A percentile compares a stretch with the other conserved stretches of the same genome.
Evolutionary conservation across 1,140 invertebrate species (phyloP).

Genomic region (Macrosteles quadrilineatus): DNA sequence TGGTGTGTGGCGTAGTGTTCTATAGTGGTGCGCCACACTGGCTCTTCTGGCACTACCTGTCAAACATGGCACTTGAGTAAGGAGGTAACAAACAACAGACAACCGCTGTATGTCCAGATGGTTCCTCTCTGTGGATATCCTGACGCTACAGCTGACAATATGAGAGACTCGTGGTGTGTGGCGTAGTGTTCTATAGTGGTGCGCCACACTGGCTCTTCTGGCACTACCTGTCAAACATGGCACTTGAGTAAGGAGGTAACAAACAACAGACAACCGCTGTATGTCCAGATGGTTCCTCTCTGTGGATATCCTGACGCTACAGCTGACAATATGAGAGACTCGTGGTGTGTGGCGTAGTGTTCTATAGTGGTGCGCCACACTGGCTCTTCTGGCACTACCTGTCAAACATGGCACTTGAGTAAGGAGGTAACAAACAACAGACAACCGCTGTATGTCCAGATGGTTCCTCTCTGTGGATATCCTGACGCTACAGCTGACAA

Average conservation of each 20-base stretch:
- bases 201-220: too few relatives aligned
- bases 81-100: too few relatives aligned
- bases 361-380: conserved; percentile 56
- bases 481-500: conserved; percentile 57
- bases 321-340: conserved; percentile 55
- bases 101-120: too few relatives aligned
- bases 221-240: too few relatives aligned
- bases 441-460: conserved; percentile 65
- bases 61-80: too few relatives aligned
- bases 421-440: conserved; percentile 60
- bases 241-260: conserved; percentile 60
- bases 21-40: too few relatives aligned
- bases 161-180: too few relatives aligned
- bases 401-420: conserved; percentile 55
- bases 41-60: too few relatives aligned
- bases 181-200: too few relatives aligned
- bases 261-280: conserved; percentile 62
- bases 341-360: conserved; percentile 56
- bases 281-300: conserved; percentile 60
- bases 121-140: too few relatives aligned
- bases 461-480: conserved; percentile 57
- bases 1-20: too few relatives aligned
- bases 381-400: conserved; percentile 51
- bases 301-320: conserved; percentile 59
- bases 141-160: too few relatives aligned